A percentile compares a stretch with the other conserved stretches of the same genome.
Evolutionary conservation across 1,140 invertebrate species (phyloP).

Genomic region (Gryon sp.): DNA sequence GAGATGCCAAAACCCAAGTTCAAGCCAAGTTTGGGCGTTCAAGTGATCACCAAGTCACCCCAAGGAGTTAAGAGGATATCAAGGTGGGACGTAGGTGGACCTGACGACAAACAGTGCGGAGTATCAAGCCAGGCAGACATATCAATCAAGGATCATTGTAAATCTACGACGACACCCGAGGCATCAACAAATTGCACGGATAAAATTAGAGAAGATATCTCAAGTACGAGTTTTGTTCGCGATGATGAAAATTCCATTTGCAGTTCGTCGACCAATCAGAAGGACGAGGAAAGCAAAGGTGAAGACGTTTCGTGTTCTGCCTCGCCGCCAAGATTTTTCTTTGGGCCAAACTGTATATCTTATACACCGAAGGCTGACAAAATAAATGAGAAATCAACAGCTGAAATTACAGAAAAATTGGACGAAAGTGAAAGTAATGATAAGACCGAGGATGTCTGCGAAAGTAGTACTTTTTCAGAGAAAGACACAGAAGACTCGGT

Average conservation of each 20-base stretch:
- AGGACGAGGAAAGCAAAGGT: conserved; percentile 3
- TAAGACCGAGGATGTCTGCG: conserved; percentile 21
- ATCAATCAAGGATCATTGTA: conserved; percentile 61
- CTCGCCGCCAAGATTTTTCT: conserved; percentile 76
- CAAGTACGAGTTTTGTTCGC: conserved; percentile 11
- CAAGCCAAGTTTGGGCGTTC: conserved; percentile 75
- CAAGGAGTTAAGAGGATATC: conserved; percentile 72
- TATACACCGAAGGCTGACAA: conserved; percentile 63
- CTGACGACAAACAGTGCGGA: conserved; percentile 67
- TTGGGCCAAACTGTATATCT: conserved; percentile 77
- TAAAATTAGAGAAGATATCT: conserved; percentile 32
- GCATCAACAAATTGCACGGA: conserved; percentile 10
- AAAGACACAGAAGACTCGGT: not conserved
- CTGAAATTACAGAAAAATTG: not conserved
- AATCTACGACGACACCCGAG: conserved; percentile 10
- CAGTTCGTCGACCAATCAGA: conserved; percentile 33
- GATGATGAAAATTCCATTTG: conserved; percentile 12
- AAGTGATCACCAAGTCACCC: conserved; percentile 69
- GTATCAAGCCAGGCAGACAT: conserved; percentile 72
- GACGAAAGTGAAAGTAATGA: not conserved
- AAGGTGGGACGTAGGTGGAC: conserved; percentile 79
- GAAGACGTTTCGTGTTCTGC: conserved; percentile 23
- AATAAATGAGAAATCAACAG: conserved; percentile 1
- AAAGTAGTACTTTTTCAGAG: conserved; percentile 18
- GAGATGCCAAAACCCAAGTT: conserved; percentile 69